phyloP scores from a whole-genome alignment of 2,888 invertebrate genomes.

The Drosophila cognata region DNA sequence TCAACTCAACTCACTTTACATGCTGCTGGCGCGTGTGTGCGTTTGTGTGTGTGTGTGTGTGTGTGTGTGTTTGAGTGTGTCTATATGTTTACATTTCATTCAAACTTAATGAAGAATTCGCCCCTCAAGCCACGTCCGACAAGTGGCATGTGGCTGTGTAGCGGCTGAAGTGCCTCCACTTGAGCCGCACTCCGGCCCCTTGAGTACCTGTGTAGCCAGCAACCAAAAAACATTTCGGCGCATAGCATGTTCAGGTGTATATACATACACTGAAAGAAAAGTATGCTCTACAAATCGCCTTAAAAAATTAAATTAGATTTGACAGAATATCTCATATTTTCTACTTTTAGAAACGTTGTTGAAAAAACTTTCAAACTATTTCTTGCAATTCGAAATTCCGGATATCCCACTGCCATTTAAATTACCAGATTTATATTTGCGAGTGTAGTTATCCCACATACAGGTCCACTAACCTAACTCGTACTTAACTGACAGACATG shows the following conservation, averaged over 20 bases:
- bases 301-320: not conserved
- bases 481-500: conserved; percentile 44
- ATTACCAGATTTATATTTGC: not conserved
- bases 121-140: conserved; percentile 30
- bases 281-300: not conserved
- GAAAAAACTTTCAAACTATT: not conserved
- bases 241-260: conserved; percentile 18
- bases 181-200: conserved; percentile 46
- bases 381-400: not conserved
- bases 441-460: not conserved
- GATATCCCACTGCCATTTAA: not conserved
- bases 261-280: conserved; percentile 1
- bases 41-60: conserved; percentile 4
- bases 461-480: not conserved
- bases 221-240: conserved; percentile 37
- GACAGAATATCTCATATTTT: not conserved
- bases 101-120: conserved; percentile 80
- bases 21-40: conserved; percentile 15
- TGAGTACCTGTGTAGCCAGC: conserved; percentile 38
- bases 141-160: conserved; percentile 39
- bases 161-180: conserved; percentile 48
- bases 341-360: not conserved
- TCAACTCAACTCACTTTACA: conserved; percentile 48
- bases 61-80: not conserved
- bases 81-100: conserved; percentile 70